Evolutionary conservation across 2,888 invertebrate genomes (phyloP), one percentile per base, ranked within the genome.

Genomic region (Pantelozetes paolii): DNA sequence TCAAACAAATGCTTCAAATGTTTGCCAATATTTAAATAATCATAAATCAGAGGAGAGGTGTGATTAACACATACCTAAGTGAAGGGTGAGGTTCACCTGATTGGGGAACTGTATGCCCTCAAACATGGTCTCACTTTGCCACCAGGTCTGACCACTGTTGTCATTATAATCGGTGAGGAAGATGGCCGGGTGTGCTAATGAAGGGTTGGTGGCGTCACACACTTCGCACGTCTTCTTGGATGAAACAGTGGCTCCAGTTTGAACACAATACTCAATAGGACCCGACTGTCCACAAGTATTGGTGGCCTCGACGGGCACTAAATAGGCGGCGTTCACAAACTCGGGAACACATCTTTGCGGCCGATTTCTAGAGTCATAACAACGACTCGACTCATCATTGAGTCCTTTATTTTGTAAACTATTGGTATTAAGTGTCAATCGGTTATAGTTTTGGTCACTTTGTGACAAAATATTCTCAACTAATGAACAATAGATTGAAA

Each of bases 71-170:
- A 76, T 79, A 94, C 94, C 89, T 77, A 96, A 86, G 81, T 90
- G 87, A 40, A 98, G 84, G 0, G 95, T 96, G 77, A 99, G 85
- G 83, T 97, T 97, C 79, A 99, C 96, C 83, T 89, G 89, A 80
- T 89, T 90, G 0, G 95, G 94, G 82, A 90, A 91, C 82, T 94
- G 92, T 74, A 95, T 89, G 32, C 90, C 91, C 80, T 98, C 94
- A 80, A 87, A 88, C 94, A 99, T 96, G 2, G 99, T 98, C 82
- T 97, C 95, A 0, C 95, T 95, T 82, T 96, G 95, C 96, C 96
- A 96, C 93, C 94, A 96, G 0, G 95, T 94, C 78, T 90, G 89
- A 81, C 92, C 91, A 78, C 92, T 90, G 77, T 89, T 89, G 82
- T 91, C 92, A 50, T 96, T 92, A 80, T 91, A 86, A 83, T 99